Conservation (phyloP, 1,140 invertebrate species). For the Drosophila seguyi region DNA sequence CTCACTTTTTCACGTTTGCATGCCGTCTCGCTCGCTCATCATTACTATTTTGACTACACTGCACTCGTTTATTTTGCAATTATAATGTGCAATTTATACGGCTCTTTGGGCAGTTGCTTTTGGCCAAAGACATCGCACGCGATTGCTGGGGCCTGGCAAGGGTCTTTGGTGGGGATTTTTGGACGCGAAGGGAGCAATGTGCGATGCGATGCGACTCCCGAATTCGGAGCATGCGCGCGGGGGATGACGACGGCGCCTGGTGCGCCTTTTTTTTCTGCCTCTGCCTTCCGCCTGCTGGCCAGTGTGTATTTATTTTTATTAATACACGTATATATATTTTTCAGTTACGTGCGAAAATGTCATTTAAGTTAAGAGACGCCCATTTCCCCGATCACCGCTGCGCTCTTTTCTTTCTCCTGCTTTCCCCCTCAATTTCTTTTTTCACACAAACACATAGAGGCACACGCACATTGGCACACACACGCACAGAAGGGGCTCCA, state of each 20-base stretch:
- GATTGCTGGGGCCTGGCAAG: not conserved
- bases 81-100: conserved; percentile 56
- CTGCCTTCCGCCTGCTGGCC: conserved; percentile 46
- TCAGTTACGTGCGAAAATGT: conserved; percentile 66
- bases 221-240: conserved; percentile 52
- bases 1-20: conserved; percentile 49
- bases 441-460: conserved; percentile 32
- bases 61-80: conserved; percentile 56
- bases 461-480: conserved; percentile 25
- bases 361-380: conserved; percentile 65
- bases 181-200: not conserved
- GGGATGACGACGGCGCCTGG: conserved; percentile 34
- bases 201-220: conserved; percentile 21
- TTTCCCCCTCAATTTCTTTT: conserved; percentile 52
- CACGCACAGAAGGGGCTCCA: conserved; percentile 34
- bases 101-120: conserved; percentile 28
- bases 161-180: not conserved
- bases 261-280: conserved; percentile 46
- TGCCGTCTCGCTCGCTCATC: conserved; percentile 12
- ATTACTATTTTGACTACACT: conserved; percentile 48
- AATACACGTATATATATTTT: conserved; percentile 68
- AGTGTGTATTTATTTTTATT: conserved; percentile 70
- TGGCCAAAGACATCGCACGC: conserved; percentile 11
- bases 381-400: conserved; percentile 29
- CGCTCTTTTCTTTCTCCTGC: conserved; percentile 26